phyloP scores from a whole-genome alignment of 1,140 invertebrate species.

The Cyphomyrmex costatus region DNA sequence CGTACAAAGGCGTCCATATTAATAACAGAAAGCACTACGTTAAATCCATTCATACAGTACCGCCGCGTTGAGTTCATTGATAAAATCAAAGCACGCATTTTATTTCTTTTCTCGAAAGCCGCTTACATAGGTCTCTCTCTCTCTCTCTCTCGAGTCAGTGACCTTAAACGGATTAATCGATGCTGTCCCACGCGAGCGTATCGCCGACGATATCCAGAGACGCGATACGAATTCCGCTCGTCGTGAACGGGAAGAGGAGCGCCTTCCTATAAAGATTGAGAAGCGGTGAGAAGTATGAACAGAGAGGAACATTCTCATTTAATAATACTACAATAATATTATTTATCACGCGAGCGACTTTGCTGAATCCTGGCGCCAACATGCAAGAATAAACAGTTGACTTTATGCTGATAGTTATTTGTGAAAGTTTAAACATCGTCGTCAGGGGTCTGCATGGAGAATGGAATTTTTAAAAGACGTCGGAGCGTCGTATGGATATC shows the following conservation, averaged over 20 bases:
- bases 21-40: neutral
- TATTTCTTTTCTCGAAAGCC: slow-evolving; percentile 23
- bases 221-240: slow-evolving; percentile 16
- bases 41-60: slow-evolving; percentile 17
- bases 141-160: slow-evolving; percentile 56
- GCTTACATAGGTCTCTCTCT: neutral
- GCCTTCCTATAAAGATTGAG: neutral
- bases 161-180: slow-evolving; percentile 50
- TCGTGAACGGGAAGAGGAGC: slow-evolving; percentile 7
- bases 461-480: slow-evolving; percentile 43
- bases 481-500: neutral
- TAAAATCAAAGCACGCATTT: neutral
- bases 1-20: neutral
- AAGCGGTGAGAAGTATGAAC: neutral
- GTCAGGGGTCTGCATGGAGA: neutral
- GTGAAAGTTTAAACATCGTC: slow-evolving; percentile 33
- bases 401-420: slow-evolving; percentile 47
- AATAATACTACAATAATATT: neutral
- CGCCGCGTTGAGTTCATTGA: slow-evolving; percentile 29
- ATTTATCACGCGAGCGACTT: neutral
- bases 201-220: neutral
- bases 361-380: neutral
- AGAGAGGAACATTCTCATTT: neutral
- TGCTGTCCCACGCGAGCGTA: slow-evolving; percentile 29
- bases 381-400: slow-evolving; percentile 2